Base-by-base conservation (phyloP, 2,113 vertebrate species). In the Tyrannus savana region DNA sequence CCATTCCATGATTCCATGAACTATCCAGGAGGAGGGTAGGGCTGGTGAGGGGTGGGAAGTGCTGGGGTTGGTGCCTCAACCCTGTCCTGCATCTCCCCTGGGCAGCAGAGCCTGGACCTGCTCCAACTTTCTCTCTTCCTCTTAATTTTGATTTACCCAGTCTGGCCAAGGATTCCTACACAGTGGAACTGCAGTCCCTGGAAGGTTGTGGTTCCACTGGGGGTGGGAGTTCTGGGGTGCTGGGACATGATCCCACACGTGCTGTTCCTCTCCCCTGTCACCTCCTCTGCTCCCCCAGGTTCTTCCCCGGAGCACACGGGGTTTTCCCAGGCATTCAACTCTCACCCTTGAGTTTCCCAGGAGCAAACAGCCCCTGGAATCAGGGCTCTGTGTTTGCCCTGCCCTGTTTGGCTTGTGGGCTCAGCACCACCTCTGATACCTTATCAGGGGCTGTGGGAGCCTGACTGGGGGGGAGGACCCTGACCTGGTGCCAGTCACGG, bases 401-500 rank as follows among this genome's bases (percentile, higher is more conserved):
- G 37, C 2, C 1, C 55, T 87, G 83, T 87, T 95, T 88, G 74
- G 21, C 53, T 37, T 81, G 39, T 31, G 58, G 44, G 85, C 83
- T 60, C 69, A 37, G 92, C 77, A 7, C 12, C 6, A 1, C 64
- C 9, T 3, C 55, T 69, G 22, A 28, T 19, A 4, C 0, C 59
- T 94, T 81, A 89, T 84, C 96, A 1, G 0, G 0, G 15, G 3
- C 8, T 1, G 6, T 22, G 49, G 39, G 30, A 81, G 66, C 52
- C 42, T 67, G 8, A 4, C 41, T 0, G 1, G 0, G 11, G 37
- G 82, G 66, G 31, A 55, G 56, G 44, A 62, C 76, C 74, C 60
- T 10, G 24, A 3, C 0, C 33, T 7, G 55, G 10, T 27, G 6
- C 12, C 2, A 0, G 52, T 30, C 3, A 8, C 0, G 6, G 33